These are phyloP conservation scores for Clarias laeviceps DNA, from an alignment of 2,797 vertebrate species.

Conservation along the genomic window DNA sequence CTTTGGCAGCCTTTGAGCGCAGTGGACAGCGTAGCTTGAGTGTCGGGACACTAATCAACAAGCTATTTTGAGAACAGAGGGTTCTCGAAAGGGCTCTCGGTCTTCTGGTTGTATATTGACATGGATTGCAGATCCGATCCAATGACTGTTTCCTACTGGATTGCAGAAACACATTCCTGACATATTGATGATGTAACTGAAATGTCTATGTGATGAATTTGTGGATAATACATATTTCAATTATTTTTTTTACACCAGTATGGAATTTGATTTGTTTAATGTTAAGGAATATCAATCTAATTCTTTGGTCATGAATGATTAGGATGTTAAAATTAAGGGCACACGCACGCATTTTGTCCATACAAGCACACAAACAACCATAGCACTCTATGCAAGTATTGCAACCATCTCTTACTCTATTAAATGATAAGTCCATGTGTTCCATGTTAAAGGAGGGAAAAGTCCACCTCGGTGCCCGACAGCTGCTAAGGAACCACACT, in stretches of 20 bases:
- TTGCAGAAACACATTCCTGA: neutral
- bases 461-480: constrained; percentile 25
- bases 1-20: constrained; percentile 9
- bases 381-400: neutral
- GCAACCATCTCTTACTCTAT: neutral
- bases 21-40: neutral
- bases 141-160: neutral
- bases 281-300: too few species aligned
- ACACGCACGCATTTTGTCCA: neutral
- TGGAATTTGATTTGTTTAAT: neutral
- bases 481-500: constrained; percentile 35
- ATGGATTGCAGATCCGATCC: neutral
- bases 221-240: too few species aligned
- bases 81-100: neutral
- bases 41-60: constrained; percentile 10
- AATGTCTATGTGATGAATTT: neutral
- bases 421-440: constrained; percentile 24
- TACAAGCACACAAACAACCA: neutral
- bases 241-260: neutral
- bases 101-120: neutral
- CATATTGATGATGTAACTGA: neutral
- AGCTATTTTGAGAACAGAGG: constrained; percentile 11
- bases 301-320: too few species aligned
- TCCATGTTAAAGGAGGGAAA: constrained; percentile 20
- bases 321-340: neutral